Evolutionary conservation across 1,140 invertebrate genomes (phyloP).

Genomic region (Manduca sexta): DNA sequence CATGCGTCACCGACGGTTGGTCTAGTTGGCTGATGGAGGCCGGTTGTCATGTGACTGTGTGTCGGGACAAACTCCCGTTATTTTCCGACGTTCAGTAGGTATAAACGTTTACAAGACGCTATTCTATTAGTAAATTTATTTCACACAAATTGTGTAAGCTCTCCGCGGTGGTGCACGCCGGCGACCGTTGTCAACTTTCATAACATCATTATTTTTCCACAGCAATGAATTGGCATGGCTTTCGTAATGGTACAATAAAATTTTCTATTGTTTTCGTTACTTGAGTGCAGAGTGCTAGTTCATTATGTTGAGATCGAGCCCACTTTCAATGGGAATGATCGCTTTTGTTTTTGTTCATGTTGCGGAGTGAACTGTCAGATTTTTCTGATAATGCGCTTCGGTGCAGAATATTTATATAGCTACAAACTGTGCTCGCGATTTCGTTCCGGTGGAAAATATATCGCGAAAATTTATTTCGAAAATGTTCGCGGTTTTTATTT

Average conservation of each 20-base stretch:
- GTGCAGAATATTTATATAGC: too few relatives aligned
- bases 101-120: slow-evolving; percentile 10
- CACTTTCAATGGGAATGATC: slow-evolving; percentile 8
- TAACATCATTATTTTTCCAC: neutral
- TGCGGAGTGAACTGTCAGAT: too few relatives aligned
- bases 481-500: too few relatives aligned
- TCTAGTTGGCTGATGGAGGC: slow-evolving; percentile 38
- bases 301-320: slow-evolving; percentile 10
- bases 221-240: neutral
- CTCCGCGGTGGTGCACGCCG: neutral
- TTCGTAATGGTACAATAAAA: neutral
- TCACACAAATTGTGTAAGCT: slow-evolving; percentile 13
- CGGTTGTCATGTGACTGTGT: slow-evolving; percentile 48
- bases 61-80: slow-evolving; percentile 25
- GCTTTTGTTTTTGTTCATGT: slow-evolving; percentile 9
- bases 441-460: too few relatives aligned
- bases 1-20: slow-evolving; percentile 49
- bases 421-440: too few relatives aligned
- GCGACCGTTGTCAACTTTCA: neutral
- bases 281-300: slow-evolving; percentile 8
- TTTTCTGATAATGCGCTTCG: too few relatives aligned
- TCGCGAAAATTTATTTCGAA: too few relatives aligned
- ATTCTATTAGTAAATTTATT: slow-evolving; percentile 14
- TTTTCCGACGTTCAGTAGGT: slow-evolving; percentile 36
- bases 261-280: slow-evolving; percentile 3